These are phyloP conservation scores for Oscheius sp. DNA, from an alignment of 2,888 invertebrate genomes.

Conservation along the genomic window DNA sequence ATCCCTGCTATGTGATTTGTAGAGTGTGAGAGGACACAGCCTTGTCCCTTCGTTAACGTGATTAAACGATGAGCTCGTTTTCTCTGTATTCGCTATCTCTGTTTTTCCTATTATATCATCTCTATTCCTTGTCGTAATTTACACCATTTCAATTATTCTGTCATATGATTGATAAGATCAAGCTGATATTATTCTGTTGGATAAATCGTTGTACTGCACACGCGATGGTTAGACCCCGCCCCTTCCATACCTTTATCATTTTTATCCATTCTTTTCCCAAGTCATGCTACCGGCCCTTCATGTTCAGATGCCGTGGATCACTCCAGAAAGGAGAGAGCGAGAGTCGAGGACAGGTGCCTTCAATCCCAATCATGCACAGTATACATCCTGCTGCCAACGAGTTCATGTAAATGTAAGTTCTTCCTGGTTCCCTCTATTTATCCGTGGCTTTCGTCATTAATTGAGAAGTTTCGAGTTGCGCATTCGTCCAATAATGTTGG, in stretches of 20 bases:
- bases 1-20: background rate
- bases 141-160: conserved; percentile 2
- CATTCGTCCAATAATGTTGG: conserved; percentile 22
- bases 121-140: background rate
- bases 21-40: background rate
- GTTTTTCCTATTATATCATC: background rate
- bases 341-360: conserved; percentile 39
- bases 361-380: conserved; percentile 53
- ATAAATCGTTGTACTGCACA: conserved; percentile 9
- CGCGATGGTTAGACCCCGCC: conserved; percentile 9
- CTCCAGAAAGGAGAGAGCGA: conserved; percentile 2
- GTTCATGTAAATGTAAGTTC: conserved; percentile 49
- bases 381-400: conserved; percentile 55
- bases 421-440: background rate
- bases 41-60: background rate
- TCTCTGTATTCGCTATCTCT: background rate
- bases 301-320: conserved; percentile 16
- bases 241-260: background rate
- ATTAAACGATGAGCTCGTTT: background rate
- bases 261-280: background rate
- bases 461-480: conserved; percentile 29
- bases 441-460: conserved; percentile 8
- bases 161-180: conserved; percentile 1
- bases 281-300: conserved; percentile 6
- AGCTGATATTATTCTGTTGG: no score